Percentiles rank a stretch among this genome's conserved stretches.
Conservation (phyloP, 2,113 vertebrate species). For the Talpa occidentalis region DNA sequence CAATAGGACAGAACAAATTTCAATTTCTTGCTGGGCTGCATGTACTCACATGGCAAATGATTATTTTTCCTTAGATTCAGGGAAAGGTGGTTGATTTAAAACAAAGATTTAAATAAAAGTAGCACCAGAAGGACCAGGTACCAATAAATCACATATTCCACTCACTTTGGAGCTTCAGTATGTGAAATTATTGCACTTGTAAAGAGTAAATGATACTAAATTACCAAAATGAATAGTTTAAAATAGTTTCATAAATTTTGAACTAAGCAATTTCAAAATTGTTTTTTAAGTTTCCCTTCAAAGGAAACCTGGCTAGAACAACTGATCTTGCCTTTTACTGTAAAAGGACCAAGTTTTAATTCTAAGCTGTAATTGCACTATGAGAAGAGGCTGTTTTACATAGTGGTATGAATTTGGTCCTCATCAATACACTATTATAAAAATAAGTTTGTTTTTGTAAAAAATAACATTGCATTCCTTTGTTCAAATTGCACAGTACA, state of each 20-base stretch:
- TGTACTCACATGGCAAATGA: not conserved
- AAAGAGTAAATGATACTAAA: slow-evolving; percentile 81
- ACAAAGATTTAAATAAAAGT: slow-evolving; percentile 68
- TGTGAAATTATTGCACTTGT: slow-evolving; percentile 86
- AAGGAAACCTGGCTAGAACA: slow-evolving; percentile 76
- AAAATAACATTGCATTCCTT: slow-evolving; percentile 90
- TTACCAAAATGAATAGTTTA: slow-evolving; percentile 76
- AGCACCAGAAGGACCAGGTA: slow-evolving; percentile 79
- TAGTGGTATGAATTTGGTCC: slow-evolving; percentile 87
- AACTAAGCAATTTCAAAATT: slow-evolving; percentile 77
- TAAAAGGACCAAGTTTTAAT: slow-evolving; percentile 64
- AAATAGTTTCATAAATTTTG: slow-evolving; percentile 72
- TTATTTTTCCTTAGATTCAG: slow-evolving; percentile 28
- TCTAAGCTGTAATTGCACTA: slow-evolving; percentile 74
- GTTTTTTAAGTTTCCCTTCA: slow-evolving; percentile 81
- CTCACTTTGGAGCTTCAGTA: slow-evolving; percentile 78
- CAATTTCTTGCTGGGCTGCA: not conserved
- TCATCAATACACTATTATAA: slow-evolving; percentile 86
- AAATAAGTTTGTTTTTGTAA: slow-evolving; percentile 87
- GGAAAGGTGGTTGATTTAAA: slow-evolving; percentile 42
- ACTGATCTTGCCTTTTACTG: slow-evolving; percentile 64
- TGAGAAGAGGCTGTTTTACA: slow-evolving; percentile 73
- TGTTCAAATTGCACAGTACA: slow-evolving; percentile 89
- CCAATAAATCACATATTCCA: slow-evolving; percentile 70
- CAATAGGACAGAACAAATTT: slow-evolving; percentile 33